A percentile compares a stretch with the other conserved stretches of the same genome.
phyloP scores from a whole-genome alignment of 2,113 vertebrate genomes.

The Madoqua kirkii region DNA sequence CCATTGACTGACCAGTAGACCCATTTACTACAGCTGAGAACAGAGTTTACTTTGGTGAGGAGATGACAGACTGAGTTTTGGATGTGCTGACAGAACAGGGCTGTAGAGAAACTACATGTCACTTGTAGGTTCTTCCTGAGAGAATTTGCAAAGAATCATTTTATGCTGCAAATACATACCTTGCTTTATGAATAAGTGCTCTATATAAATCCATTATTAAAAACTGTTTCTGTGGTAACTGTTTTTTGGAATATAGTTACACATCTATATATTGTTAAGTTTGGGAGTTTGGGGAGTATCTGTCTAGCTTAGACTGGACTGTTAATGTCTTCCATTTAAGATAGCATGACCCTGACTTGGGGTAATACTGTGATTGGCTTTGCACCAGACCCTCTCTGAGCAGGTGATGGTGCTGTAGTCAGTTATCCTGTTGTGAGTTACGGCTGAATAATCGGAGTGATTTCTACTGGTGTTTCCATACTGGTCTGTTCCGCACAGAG shows the following conservation, averaged over 20 bases:
- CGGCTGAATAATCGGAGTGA: not conserved
- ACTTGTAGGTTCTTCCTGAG: not conserved
- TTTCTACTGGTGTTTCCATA: not conserved
- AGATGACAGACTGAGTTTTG: not conserved
- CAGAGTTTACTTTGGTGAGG: not conserved
- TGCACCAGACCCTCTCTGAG: not conserved
- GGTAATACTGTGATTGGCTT: not conserved
- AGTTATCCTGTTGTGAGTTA: not conserved
- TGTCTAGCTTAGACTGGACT: not conserved
- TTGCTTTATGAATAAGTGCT: not conserved
- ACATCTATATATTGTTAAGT: not conserved
- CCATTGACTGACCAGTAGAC: not conserved
- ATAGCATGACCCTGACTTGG: not conserved
- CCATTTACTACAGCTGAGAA: not conserved
- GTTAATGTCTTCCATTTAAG: not conserved
- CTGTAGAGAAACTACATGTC: not conserved
- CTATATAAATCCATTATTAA: not conserved
- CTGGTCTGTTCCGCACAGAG: not conserved
- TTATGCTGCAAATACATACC: accelerated
- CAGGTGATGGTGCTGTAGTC: not conserved
- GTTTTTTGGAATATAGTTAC: not conserved
- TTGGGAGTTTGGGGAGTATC: not conserved
- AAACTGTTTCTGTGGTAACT: not conserved
- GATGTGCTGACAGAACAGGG: not conserved
- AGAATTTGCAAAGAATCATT: not conserved